phyloP scores from a whole-genome alignment of 2,113 vertebrate species.

The Desmodus rotundus region DNA sequence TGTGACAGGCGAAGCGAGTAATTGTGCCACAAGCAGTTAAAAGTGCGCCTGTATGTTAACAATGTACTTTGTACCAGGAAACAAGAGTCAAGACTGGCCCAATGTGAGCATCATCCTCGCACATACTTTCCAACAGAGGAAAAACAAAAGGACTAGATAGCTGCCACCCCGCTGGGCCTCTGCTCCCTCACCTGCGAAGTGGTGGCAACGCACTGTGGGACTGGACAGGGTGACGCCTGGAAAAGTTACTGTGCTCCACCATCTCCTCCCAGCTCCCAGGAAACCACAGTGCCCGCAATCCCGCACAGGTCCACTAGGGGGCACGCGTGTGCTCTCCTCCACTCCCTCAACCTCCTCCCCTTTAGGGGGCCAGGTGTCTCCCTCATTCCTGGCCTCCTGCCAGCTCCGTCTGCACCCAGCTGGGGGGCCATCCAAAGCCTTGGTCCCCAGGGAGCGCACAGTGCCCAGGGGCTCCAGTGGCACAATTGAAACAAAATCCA shows the following conservation, averaged over 20 bases:
- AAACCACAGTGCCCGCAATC: background rate
- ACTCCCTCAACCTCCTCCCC: accelerated
- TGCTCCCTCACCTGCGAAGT: background rate
- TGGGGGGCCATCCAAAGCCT: background rate
- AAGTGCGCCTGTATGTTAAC: background rate
- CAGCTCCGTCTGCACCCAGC: background rate
- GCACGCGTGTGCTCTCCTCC: background rate
- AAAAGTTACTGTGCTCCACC: accelerated
- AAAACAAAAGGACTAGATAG: background rate
- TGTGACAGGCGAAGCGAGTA: background rate
- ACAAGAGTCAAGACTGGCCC: background rate
- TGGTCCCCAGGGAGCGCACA: accelerated
- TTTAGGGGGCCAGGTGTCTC: accelerated
- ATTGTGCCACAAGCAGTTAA: background rate
- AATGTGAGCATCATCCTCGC: background rate
- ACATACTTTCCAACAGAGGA: background rate
- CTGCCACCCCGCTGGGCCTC: background rate
- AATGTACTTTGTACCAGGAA: background rate
- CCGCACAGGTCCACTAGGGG: background rate
- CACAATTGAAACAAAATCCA: background rate
- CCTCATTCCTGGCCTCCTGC: background rate
- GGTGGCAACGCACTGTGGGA: background rate
- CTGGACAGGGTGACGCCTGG: accelerated
- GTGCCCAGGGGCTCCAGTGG: background rate
- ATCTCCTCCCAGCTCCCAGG: background rate